Conservation (phyloP, 1,140 invertebrate species). For the Drosophila ohnishii region DNA sequence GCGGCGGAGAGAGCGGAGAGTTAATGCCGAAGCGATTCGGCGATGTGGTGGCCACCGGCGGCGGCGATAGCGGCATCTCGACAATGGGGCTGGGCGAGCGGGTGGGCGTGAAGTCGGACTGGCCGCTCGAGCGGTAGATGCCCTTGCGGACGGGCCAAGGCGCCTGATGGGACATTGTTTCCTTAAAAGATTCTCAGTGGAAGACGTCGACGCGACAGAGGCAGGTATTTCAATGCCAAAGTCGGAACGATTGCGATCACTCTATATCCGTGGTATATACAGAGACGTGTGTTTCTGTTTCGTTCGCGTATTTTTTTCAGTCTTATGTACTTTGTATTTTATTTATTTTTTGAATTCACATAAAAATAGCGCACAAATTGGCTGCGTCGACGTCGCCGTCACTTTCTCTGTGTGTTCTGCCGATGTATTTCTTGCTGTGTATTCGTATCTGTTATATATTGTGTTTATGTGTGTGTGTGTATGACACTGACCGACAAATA, state of each 20-base stretch:
- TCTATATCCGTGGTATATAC: constrained; percentile 16
- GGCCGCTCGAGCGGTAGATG: constrained; percentile 84
- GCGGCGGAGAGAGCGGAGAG: constrained; percentile 72
- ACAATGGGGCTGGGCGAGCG: constrained; percentile 81
- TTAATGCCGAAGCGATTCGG: constrained; percentile 36
- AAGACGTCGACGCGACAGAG: neutral
- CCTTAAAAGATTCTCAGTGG: neutral
- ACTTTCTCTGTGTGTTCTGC: constrained; percentile 39
- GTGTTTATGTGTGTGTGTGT: constrained; percentile 15
- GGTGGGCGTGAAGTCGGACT: constrained; percentile 80
- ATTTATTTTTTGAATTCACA: constrained; percentile 69
- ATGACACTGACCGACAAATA: constrained; percentile 72
- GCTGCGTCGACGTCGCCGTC: constrained; percentile 56
- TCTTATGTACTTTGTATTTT: constrained; percentile 55
- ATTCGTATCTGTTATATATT: constrained; percentile 9
- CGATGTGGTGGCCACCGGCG: constrained; percentile 70
- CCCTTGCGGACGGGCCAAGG: constrained; percentile 88
- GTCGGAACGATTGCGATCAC: constrained; percentile 29
- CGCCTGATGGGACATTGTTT: constrained; percentile 83
- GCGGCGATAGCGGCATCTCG: constrained; percentile 82
- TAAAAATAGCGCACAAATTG: constrained; percentile 79
- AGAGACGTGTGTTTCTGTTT: constrained; percentile 10
- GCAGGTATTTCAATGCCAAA: constrained; percentile 59
- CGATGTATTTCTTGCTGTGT: constrained; percentile 27
- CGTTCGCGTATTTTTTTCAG: constrained; percentile 13